Evolutionary conservation across 2,888 invertebrate species (phyloP), one percentile per base, ranked within the genome.

Genomic region (Apodemia duryi): DNA sequence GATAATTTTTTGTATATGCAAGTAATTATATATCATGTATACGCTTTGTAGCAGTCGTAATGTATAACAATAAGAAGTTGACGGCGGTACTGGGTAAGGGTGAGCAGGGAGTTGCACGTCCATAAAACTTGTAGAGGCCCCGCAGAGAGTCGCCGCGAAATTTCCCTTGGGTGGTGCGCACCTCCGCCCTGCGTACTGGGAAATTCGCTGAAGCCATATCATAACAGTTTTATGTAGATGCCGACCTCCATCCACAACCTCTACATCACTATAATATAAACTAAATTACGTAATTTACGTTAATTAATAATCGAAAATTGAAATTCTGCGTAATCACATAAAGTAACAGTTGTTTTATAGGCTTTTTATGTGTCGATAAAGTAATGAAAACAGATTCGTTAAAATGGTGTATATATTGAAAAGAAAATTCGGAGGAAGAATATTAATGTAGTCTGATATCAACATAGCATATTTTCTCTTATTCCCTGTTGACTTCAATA

Each of bases 221-320:
- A 91, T 91, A 91, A 89, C 91, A 89, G 87, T 88, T 91, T 91
- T 91, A 90, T 90, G 90, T 88, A 88, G 88, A 88, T 89, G 85
- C 83, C 86, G 89, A 89, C 88, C 89, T 87, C 86, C 83, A 79
- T 80, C 79, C 77, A 46, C 43, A 7, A 41, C 43, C 43, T 43
- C 43, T 43, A 43, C 49, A 43, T 62, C n/a, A 62, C 46, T 46
- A 11, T 35, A 43, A 43, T 43, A 21, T 64, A 51, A 46, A 41
- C 46, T 60, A 32, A n/a, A 60, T 64, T 13, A 61, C 60, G 49
- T 64, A 43, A 43, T 43, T 43, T 43, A 61, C 60, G 61, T 61
- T 61, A 51, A 38, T 49, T 54, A 43, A 63, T 41, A 63, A 11
- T 38, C 43, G 28, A 46, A 43, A 11, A 4, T 4, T 11, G 11